These are phyloP conservation scores for Leucoraja ocellata DNA, from an alignment of 2,797 vertebrate species.

Conservation along the genomic window DNA sequence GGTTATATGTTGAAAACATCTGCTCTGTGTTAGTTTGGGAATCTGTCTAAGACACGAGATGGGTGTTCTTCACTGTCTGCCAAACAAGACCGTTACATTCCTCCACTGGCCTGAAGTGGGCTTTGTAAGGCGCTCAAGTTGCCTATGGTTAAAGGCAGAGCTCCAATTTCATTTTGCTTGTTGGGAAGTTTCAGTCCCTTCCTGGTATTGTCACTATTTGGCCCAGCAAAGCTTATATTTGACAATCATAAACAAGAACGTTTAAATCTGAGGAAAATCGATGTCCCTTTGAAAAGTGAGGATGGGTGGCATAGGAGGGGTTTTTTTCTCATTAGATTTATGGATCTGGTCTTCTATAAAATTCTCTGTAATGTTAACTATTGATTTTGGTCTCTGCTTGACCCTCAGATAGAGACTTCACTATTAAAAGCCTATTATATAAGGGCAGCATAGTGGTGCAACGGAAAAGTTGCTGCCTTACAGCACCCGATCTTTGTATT, in stretches of 20 bases:
- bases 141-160: not conserved
- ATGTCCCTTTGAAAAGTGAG: not conserved
- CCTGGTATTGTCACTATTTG: not conserved
- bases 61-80: conserved; percentile 5
- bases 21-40: conserved; percentile 19
- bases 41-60: conserved; percentile 23
- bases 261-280: not conserved
- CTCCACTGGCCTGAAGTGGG: not conserved
- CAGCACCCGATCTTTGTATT: no score
- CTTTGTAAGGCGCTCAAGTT: conserved; percentile 1
- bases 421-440: no score
- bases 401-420: not conserved
- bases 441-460: no score
- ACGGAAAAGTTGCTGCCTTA: no score
- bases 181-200: not conserved
- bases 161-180: conserved; percentile 12
- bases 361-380: not conserved
- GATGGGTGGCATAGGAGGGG: not conserved
- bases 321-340: not conserved
- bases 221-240: not conserved
- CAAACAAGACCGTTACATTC: not conserved
- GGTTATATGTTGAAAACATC: conserved; percentile 10
- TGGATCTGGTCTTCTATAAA: not conserved
- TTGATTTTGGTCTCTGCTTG: not conserved
- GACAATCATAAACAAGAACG: no score